phyloP scores from a whole-genome alignment of 2,888 invertebrate species.

The Spicauda simplicius region DNA sequence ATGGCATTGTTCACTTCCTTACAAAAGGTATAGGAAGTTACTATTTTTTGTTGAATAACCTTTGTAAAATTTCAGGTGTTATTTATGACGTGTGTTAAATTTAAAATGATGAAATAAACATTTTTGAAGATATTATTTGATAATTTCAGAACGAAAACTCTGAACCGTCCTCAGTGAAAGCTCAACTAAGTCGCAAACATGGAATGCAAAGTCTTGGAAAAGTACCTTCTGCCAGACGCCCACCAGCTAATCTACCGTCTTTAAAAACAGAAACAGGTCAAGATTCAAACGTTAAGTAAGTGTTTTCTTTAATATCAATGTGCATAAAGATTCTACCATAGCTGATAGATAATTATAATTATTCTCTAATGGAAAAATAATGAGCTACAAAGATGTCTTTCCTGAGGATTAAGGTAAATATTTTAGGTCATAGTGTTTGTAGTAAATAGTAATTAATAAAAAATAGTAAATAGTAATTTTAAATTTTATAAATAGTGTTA shows the following conservation, averaged over 20 bases:
- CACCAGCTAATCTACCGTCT: conserved; percentile 99
- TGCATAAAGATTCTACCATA: background rate
- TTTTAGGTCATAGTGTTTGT: too few species aligned
- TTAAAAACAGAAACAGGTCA: conserved; percentile 95
- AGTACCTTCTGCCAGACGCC: conserved; percentile 98
- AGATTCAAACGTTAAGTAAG: conserved; percentile 79
- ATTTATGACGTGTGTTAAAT: background rate
- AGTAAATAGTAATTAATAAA: too few species aligned
- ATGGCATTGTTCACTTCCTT: conserved; percentile 40
- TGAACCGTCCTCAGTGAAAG: conserved; percentile 95
- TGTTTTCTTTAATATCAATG: conserved; percentile 22
- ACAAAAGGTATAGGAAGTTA: conserved; percentile 28
- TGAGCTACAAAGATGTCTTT: too few species aligned
- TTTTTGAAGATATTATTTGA: background rate
- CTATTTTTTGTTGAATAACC: background rate
- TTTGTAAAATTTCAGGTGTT: background rate
- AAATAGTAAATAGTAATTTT: too few species aligned
- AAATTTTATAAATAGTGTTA: too few species aligned
- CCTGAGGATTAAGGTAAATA: too few species aligned
- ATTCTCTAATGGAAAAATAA: too few species aligned
- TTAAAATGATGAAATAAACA: background rate
- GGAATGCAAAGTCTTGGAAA: conserved; percentile 99
- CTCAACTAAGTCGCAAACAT: conserved; percentile 97
- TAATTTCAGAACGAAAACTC: conserved; percentile 91
- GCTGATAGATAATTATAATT: too few species aligned